Evolutionary conservation across 1,140 invertebrate species (phyloP).

Genomic region (Aradophagus sp.): DNA sequence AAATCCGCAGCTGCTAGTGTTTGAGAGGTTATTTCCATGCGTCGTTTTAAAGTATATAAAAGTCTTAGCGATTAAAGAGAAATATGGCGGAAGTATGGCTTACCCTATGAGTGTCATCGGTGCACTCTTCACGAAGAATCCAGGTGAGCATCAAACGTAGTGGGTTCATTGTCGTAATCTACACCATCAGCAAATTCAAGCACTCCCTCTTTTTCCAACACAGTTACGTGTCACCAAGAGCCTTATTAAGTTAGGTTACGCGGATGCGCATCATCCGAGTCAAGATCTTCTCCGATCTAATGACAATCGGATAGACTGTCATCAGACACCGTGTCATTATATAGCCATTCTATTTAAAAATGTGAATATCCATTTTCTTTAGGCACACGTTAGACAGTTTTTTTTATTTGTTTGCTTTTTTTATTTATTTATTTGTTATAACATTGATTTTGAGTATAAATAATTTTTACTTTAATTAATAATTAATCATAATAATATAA

Average conservation of each 20-base stretch:
- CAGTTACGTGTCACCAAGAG: constrained; percentile 57
- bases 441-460: no score
- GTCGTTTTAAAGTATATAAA: constrained; percentile 10
- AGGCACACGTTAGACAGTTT: no score
- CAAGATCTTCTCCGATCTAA: constrained; percentile 49
- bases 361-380: no score
- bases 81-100: constrained; percentile 44
- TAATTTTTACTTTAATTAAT: no score
- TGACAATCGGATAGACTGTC: constrained; percentile 26
- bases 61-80: constrained; percentile 24
- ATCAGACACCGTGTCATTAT: no score
- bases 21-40: constrained; percentile 34
- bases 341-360: no score
- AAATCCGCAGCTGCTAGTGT: constrained; percentile 23
- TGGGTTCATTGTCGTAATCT: constrained; percentile 63
- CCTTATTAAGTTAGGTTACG: constrained; percentile 35
- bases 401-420: no score
- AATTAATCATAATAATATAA: no score
- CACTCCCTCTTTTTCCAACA: constrained; percentile 44
- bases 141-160: constrained; percentile 70
- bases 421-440: no score
- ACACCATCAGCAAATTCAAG: constrained; percentile 70
- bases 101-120: constrained; percentile 44
- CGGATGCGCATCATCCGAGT: constrained; percentile 47
- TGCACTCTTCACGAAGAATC: constrained; percentile 58